Conservation (phyloP, 2,113 vertebrate genomes). For the Microcebus ravelobensis region DNA sequence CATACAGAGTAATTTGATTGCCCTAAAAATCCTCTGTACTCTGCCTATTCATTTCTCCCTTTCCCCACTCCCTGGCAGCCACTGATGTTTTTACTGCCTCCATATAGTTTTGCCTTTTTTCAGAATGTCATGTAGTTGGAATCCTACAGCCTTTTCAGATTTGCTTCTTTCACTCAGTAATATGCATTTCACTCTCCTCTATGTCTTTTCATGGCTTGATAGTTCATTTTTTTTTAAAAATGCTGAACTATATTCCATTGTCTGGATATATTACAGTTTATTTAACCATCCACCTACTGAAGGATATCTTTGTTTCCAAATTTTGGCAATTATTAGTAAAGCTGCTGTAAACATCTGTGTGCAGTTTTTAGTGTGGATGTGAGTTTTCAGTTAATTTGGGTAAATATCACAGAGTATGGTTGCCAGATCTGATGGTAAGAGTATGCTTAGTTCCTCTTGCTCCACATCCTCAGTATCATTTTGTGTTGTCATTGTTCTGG, state of each 20-base stretch:
- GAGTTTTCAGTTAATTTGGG: not conserved
- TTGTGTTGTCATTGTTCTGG: not conserved
- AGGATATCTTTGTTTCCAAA: not conserved
- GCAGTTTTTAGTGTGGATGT: not conserved
- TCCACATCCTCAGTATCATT: not conserved
- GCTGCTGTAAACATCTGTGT: not conserved
- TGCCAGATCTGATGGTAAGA: not conserved
- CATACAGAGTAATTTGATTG: not conserved
- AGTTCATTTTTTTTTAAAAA: not conserved
- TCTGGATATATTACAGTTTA: not conserved
- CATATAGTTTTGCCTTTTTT: not conserved
- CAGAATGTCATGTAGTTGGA: not conserved
- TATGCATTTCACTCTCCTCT: not conserved
- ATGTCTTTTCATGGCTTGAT: not conserved
- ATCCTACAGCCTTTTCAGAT: not conserved
- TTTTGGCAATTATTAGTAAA: not conserved
- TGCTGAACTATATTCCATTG: not conserved
- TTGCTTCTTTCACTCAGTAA: not conserved
- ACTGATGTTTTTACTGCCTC: not conserved
- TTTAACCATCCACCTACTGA: not conserved
- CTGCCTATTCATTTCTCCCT: not conserved
- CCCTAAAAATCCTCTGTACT: not conserved
- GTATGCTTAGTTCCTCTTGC: not conserved
- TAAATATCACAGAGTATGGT: not conserved
- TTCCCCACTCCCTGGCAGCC: not conserved